A percentile compares a stretch with the other conserved stretches of the same genome.
Conservation (phyloP, 2,113 vertebrate genomes). For the Narcine bancroftii region DNA sequence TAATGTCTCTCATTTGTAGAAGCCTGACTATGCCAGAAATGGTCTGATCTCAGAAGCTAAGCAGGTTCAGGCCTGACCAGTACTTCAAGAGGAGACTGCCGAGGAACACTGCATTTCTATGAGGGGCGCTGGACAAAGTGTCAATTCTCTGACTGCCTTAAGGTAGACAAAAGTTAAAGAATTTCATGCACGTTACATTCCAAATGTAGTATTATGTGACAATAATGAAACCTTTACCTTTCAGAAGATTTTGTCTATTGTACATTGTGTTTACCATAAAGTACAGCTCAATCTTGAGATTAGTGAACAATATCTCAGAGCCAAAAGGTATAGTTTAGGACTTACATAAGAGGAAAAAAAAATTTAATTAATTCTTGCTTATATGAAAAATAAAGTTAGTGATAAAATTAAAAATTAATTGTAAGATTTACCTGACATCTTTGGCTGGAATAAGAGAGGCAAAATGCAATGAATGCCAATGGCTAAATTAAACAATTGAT, state of each 20-base stretch:
- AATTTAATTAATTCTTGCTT: background rate
- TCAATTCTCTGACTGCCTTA: too few relatives aligned
- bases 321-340: background rate
- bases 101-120: too few relatives aligned
- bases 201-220: too few relatives aligned
- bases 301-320: background rate
- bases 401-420: background rate
- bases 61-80: too few relatives aligned
- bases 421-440: background rate
- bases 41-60: too few relatives aligned
- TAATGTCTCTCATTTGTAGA: too few relatives aligned
- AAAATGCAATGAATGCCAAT: background rate
- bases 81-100: too few relatives aligned
- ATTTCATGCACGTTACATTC: too few relatives aligned
- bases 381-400: background rate
- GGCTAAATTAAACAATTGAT: background rate
- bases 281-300: background rate
- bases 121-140: too few relatives aligned
- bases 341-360: background rate
- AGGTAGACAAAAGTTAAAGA: too few relatives aligned
- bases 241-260: background rate
- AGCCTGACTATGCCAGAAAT: too few relatives aligned
- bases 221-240: too few relatives aligned
- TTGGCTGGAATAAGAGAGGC: background rate
- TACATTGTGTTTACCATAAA: background rate